These are phyloP conservation scores for Lepus oiostolus DNA, from an alignment of 2,797 vertebrate genomes.

Conservation along the genomic window DNA sequence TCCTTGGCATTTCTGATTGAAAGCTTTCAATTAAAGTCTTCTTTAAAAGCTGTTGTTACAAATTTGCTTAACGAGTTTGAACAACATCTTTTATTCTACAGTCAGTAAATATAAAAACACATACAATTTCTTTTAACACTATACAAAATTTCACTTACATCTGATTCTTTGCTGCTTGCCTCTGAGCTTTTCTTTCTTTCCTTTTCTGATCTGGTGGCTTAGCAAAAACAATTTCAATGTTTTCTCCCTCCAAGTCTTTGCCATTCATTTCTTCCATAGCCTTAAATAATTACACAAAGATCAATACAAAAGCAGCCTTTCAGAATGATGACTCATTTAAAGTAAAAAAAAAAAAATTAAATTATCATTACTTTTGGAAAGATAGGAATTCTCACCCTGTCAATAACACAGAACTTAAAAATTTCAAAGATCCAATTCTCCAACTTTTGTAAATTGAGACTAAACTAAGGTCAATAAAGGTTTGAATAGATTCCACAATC, in stretches of 20 bases:
- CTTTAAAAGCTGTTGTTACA: background rate
- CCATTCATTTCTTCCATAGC: constrained; percentile 99
- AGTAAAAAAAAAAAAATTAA: background rate
- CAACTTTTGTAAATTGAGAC: background rate
- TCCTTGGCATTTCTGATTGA: constrained; percentile 19
- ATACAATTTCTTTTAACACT: background rate
- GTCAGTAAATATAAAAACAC: constrained; percentile 37
- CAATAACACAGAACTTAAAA: background rate
- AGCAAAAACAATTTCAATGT: constrained; percentile 99
- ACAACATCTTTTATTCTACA: background rate
- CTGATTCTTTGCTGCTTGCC: constrained; percentile 99
- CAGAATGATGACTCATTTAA: constrained; percentile 27
- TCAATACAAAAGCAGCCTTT: constrained; percentile 44
- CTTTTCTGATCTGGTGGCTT: constrained; percentile 99
- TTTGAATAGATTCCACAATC: background rate
- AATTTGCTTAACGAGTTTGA: constrained; percentile 53
- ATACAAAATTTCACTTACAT: constrained; percentile 92
- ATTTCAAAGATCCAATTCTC: constrained; percentile 46
- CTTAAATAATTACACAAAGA: constrained; percentile 88
- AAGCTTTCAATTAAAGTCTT: constrained; percentile 43
- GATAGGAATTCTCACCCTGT: background rate
- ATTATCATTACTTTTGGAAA: background rate
- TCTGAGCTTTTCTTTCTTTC: constrained; percentile 99
- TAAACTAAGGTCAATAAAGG: background rate
- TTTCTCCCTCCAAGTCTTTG: constrained; percentile 98